Evolutionary conservation across 2,113 vertebrate species (phyloP).

Genomic region (Carassius carassius): DNA sequence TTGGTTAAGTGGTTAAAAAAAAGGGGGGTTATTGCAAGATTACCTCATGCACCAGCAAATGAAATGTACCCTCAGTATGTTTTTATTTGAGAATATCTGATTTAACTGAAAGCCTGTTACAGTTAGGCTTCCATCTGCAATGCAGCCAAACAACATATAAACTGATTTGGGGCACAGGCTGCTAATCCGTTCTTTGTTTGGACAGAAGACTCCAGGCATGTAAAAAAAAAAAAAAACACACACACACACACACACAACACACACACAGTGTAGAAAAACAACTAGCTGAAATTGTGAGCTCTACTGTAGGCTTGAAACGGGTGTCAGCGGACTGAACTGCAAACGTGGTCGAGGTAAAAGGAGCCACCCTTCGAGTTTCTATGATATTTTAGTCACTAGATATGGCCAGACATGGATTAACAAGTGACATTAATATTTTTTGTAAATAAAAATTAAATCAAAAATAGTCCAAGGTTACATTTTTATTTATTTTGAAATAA

Average conservation of each 20-base stretch:
- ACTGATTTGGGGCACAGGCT: not conserved
- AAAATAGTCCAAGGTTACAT: too few species aligned
- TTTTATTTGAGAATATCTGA: constrained; percentile 21
- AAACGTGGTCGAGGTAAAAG: not conserved
- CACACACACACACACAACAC: too few species aligned
- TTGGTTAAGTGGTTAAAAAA: not conserved
- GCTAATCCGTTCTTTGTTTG: not conserved
- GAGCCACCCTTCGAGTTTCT: too few species aligned
- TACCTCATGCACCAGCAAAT: not conserved
- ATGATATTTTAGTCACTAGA: not conserved
- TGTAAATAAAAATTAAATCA: too few species aligned
- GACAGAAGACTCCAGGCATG: not conserved
- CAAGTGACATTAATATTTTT: too few species aligned
- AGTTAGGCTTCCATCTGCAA: constrained; percentile 6
- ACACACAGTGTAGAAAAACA: constrained; percentile 8
- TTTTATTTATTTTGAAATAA: too few species aligned
- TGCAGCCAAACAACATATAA: not conserved
- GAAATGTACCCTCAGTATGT: not conserved
- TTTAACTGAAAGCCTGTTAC: constrained; percentile 13
- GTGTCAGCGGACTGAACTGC: too few species aligned
- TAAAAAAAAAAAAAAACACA: too few species aligned
- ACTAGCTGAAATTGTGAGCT: not conserved
- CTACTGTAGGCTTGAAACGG: too few species aligned
- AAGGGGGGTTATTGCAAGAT: not conserved
- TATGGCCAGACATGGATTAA: too few species aligned